These are phyloP conservation scores for Tupaia chinensis DNA, from an alignment of 2,113 vertebrate species.

Conservation along the genomic window DNA sequence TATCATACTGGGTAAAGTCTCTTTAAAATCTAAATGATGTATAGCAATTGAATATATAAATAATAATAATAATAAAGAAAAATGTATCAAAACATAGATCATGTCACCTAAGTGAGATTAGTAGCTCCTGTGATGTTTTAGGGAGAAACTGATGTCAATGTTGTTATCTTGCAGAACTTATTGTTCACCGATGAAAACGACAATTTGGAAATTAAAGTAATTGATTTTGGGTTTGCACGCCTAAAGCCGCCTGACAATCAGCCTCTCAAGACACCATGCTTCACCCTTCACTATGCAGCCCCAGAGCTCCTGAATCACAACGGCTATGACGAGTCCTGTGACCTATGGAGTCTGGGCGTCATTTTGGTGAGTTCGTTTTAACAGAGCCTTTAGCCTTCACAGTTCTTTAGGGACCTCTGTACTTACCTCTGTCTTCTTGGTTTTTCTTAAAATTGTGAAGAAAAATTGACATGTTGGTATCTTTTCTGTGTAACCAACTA, in stretches of 20 bases:
- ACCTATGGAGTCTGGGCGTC: slow-evolving; percentile 99
- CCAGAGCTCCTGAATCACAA: slow-evolving; percentile 96
- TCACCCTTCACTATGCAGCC: slow-evolving; percentile 97
- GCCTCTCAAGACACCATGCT: slow-evolving; percentile 97
- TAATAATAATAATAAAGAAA: too few relatives aligned
- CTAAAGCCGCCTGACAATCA: slow-evolving; percentile 98
- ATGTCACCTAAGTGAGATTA: too few relatives aligned
- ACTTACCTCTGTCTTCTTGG: rapidly evolving
- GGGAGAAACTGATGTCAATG: not conserved
- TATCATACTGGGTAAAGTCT: too few relatives aligned
- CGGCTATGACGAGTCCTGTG: slow-evolving; percentile 98
- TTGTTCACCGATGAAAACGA: slow-evolving; percentile 97
- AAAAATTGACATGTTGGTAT: not conserved
- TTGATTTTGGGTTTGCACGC: slow-evolving; percentile 98
- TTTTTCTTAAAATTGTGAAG: not conserved
- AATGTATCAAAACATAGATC: too few relatives aligned
- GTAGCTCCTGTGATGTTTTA: not conserved
- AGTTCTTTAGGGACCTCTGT: not conserved
- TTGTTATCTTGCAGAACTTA: slow-evolving; percentile 91
- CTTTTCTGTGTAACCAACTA: not conserved
- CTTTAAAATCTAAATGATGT: too few relatives aligned
- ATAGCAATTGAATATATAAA: too few relatives aligned
- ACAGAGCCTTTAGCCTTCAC: not conserved
- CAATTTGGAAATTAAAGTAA: slow-evolving; percentile 98
- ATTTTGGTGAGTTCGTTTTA: slow-evolving; percentile 93